These are phyloP conservation scores for Mugil cephalus DNA, from an alignment of 2,113 vertebrate genomes.

Conservation along the genomic window DNA sequence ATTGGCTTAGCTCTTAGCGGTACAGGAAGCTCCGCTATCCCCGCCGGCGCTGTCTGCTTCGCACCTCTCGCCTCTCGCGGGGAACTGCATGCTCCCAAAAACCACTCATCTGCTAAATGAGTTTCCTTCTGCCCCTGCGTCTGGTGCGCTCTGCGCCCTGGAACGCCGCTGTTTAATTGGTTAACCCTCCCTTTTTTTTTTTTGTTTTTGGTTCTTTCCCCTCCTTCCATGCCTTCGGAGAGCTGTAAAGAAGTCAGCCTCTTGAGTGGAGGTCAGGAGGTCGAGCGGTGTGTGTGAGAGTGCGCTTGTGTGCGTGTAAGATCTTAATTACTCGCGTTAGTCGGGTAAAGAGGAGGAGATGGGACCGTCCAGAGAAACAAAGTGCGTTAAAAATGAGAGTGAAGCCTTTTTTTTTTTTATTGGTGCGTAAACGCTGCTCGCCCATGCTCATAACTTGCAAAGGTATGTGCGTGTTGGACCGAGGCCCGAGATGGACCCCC, in stretches of 20 bases:
- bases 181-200: constrained; percentile 5
- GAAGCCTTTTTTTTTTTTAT: neutral
- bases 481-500: constrained; percentile 27
- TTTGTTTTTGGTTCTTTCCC: too few relatives aligned
- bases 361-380: neutral
- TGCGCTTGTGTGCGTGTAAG: constrained; percentile 20
- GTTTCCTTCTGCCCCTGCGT: constrained; percentile 72
- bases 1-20: constrained; percentile 53
- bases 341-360: constrained; percentile 9
- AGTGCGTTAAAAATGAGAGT: constrained; percentile 15
- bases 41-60: constrained; percentile 54
- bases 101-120: constrained; percentile 78
- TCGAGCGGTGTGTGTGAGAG: constrained; percentile 17
- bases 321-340: constrained; percentile 36
- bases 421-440: neutral
- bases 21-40: constrained; percentile 68
- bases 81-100: constrained; percentile 53
- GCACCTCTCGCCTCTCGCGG: constrained; percentile 50
- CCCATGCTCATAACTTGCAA: neutral
- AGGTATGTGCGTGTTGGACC: constrained; percentile 29
- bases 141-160: constrained; percentile 37
- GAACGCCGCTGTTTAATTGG: constrained; percentile 73
- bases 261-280: constrained; percentile 74
- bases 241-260: constrained; percentile 70
- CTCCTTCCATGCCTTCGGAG: constrained; percentile 51